Evolutionary conservation across 1,140 invertebrate species (phyloP), one percentile per base, ranked within the genome.

Genomic region (Lasioglossum baleicum): DNA sequence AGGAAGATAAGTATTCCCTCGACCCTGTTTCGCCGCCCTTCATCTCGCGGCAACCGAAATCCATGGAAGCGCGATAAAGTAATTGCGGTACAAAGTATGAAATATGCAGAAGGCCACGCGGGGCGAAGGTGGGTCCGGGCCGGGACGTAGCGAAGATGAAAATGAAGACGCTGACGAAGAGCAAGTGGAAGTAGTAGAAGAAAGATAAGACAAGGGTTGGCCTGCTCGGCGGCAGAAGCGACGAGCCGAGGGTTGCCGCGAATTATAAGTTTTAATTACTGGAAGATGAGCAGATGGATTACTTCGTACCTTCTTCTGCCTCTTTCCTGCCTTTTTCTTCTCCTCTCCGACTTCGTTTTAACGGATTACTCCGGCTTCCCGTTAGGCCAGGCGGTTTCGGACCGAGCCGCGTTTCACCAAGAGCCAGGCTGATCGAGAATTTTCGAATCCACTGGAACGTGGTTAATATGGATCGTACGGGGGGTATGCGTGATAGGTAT

Each of bases 221-320:
- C 42, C 44, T 31, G 61, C 35, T 26, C 56, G 13, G 48, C 68
- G n/a, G 44, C 44, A 67, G 44, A 65, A 65, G 61, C 61, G 51
- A 42, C 51, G 17, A 61, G 64, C 20, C 60, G 60, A 65, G 69
- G 26, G 80, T 44, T 58, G 82, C 81, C 82, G 78, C 83, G 86
- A 90, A 89, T 90, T 90, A 90, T 90, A 90, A 90, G 88, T 90
- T 90, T 90, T 90, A 90, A 90, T 90, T 90, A 90, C 87, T 88
- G 86, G 76, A 85, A 88, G 88, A 90, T 85, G 87, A 90, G 89
- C 85, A 82, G 87, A 90, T 90, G 88, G 88, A 89, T 89, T 89
- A 88, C 87, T 86, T 84, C 66, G 79, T 80, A 87, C 75, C 80
- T 87, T 79, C 86, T 56, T 56, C 75, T 6, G 44, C 64, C n/a